phyloP scores from a whole-genome alignment of 2,888 invertebrate species.

The Oxystoma pomonae region DNA sequence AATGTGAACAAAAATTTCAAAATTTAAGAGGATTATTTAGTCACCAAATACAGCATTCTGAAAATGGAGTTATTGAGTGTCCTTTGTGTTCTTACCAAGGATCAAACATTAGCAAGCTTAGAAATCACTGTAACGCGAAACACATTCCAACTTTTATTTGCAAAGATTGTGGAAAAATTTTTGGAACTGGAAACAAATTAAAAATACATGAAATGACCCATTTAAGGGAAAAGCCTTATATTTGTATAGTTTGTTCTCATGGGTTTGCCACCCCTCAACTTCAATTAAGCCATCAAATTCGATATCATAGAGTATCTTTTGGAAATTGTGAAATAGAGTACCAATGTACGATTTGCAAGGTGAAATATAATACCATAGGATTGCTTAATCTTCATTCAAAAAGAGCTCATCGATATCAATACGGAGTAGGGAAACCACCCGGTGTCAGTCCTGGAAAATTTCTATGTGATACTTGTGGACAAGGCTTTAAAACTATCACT shows the following conservation, averaged over 20 bases:
- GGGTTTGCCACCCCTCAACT: constrained; percentile 15
- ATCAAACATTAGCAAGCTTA: constrained; percentile 32
- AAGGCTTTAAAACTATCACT: constrained; percentile 23
- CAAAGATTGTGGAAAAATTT: constrained; percentile 53
- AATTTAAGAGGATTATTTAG: constrained; percentile 38
- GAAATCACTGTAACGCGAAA: constrained; percentile 37
- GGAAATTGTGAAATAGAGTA: constrained; percentile 9
- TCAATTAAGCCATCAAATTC: constrained; percentile 16
- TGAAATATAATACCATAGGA: constrained; percentile 17
- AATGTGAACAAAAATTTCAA: constrained; percentile 38
- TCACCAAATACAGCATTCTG: constrained; percentile 37
- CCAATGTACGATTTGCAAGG: constrained; percentile 18
- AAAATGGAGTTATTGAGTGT: constrained; percentile 37
- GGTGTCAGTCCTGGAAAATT: constrained; percentile 14
- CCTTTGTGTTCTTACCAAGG: constrained; percentile 39
- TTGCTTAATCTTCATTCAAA: constrained; percentile 18
- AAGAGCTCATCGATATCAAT: constrained; percentile 14
- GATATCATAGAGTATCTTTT: constrained; percentile 20
- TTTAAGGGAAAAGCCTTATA: constrained; percentile 42
- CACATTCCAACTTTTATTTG: constrained; percentile 50
- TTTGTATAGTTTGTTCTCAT: constrained; percentile 18
- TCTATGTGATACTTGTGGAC: constrained; percentile 34
- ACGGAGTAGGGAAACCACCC: constrained; percentile 3
- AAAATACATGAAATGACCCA: constrained; percentile 48
- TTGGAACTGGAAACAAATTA: constrained; percentile 51